phyloP scores from a whole-genome alignment of 2,113 vertebrate genomes.

The Phyllopteryx taeniolatus region DNA sequence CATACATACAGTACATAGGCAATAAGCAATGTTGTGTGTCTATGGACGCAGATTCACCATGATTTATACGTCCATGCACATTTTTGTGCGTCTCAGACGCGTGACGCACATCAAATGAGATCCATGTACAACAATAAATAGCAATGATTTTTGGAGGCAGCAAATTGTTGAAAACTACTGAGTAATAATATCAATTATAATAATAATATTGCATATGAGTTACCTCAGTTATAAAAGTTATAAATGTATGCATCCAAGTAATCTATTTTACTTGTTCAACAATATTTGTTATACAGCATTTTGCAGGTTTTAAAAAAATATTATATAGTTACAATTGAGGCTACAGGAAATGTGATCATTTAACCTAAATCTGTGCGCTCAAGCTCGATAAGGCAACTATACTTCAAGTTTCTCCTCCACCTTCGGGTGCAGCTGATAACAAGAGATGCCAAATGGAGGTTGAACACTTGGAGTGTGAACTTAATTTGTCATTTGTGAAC shows the following conservation, averaged over 20 bases:
- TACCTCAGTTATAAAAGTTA: background rate
- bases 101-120: no score
- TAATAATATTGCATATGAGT: no score
- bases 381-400: background rate
- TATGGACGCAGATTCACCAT: no score
- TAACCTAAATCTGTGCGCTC: background rate
- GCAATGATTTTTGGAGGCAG: background rate
- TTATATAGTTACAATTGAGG: background rate
- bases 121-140: background rate
- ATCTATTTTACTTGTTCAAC: background rate
- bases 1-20: no score
- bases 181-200: no score
- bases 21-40: no score
- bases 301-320: background rate
- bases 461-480: constrained; percentile 1
- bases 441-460: background rate
- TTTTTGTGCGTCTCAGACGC: no score
- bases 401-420: background rate
- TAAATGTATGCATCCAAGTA: background rate
- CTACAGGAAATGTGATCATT: background rate
- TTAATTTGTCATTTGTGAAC: constrained; percentile 24
- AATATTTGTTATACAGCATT: background rate
- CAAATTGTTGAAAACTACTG: no score
- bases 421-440: background rate
- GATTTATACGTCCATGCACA: no score